Evolutionary conservation across 2,888 invertebrate species (phyloP), one percentile per base, ranked within the genome.

Genomic region (Eilema sororculum): DNA sequence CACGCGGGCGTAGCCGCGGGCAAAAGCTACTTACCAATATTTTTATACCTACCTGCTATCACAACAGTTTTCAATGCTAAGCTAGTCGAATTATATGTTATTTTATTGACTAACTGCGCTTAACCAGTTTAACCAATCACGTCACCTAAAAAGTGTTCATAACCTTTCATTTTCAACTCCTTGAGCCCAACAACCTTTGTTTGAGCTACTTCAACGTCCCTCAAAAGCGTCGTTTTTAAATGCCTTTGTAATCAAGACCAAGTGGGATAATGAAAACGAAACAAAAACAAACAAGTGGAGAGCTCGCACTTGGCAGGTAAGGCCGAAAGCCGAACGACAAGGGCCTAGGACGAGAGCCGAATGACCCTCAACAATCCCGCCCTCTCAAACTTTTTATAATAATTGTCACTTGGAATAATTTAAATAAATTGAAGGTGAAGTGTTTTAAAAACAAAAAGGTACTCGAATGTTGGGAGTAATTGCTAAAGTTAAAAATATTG

Each of bases 351-450:
- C 64, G 73, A 72, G 58, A 58, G 46, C 71, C 25, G 63, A 67
- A 69, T 37, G 67, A 13, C 71, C n/a, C 79, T 74, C 65, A 33
- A 64, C 68, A 63, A 72, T 65, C 37, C 63, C 46, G 59, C 22
- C 67, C 75, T 71, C 62, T 81, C 71, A 75, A 81, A 80, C 65
- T 80, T 80, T 72, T 66, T 64, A 56, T 60, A 68, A 79, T 74
- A 74, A 81, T 82, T 79, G 80, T 75, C 71, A 71, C 72, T 67
- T 71, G 69, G 70, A 82, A 79, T 80, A 69, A 79, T 77, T 77
- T 79, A 70, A 82, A 80, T 71, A 82, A 82, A 82, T 80, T 74
- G 72, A 73, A 70, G 76, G 25, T 68, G 74, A 71, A 76, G 52
- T 71, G 65, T 69, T 81, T 66, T 22, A 52, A 66, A 68, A 71